These are phyloP conservation scores for Macquaria ambigua DNA, from an alignment of 2,113 vertebrate species.

Conservation along the genomic window DNA sequence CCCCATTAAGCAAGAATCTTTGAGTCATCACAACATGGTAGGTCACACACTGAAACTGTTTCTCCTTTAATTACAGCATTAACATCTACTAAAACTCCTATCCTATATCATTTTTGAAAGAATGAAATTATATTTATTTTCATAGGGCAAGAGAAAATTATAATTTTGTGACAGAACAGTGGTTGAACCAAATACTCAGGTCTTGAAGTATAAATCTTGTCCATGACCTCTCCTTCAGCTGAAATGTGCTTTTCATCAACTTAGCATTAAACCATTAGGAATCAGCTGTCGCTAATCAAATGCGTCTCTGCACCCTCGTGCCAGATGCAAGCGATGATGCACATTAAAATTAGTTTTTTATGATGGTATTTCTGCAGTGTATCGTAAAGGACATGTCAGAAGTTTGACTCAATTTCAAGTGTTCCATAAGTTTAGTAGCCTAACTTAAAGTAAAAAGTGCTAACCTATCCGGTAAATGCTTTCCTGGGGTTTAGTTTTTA, in stretches of 20 bases:
- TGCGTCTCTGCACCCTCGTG: background rate
- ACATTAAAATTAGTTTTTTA: background rate
- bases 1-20: slow-evolving; percentile 68
- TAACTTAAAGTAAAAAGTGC: background rate
- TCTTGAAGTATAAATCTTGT: background rate
- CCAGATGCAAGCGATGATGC: background rate
- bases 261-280: background rate
- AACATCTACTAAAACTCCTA: background rate
- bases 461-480: too few species aligned
- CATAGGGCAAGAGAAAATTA: background rate
- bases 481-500: background rate
- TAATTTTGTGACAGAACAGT: background rate
- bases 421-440: too few species aligned
- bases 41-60: slow-evolving; percentile 7
- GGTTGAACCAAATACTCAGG: background rate
- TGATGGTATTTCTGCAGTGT: background rate
- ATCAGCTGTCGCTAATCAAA: background rate
- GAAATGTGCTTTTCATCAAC: background rate
- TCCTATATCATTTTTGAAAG: background rate
- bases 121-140: background rate
- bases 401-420: background rate
- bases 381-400: background rate
- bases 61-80: background rate
- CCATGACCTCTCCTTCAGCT: background rate
- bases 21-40: slow-evolving; percentile 36